Evolutionary conservation across 2,113 vertebrate species (phyloP).

Genomic region (Ptychochromis oligacanthus): DNA sequence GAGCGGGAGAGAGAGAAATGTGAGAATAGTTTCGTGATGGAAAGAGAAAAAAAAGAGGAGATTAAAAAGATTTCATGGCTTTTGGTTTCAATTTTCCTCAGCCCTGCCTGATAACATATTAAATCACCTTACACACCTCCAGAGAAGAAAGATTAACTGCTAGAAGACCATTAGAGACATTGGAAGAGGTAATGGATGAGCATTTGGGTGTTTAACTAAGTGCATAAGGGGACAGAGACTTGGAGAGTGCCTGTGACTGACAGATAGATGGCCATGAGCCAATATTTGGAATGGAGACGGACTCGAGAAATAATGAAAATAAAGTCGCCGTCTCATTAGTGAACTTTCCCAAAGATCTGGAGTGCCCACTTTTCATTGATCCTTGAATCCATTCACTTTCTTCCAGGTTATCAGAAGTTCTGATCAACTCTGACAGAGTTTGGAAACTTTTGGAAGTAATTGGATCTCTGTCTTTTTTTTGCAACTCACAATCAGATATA

Average conservation of each 20-base stretch:
- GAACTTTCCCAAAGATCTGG: background rate
- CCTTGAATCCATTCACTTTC: background rate
- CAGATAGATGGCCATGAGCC: slow-evolving; percentile 7
- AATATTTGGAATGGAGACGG: slow-evolving; percentile 6
- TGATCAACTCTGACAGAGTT: background rate
- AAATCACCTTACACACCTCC: slow-evolving; percentile 22
- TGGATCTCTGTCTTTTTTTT: background rate
- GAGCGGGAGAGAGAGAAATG: too few species aligned
- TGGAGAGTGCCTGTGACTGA: background rate
- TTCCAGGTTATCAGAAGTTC: slow-evolving; percentile 12
- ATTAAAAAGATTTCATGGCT: slow-evolving; percentile 33
- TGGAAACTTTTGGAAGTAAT: slow-evolving; percentile 25
- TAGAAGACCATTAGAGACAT: slow-evolving; percentile 22
- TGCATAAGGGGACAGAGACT: background rate
- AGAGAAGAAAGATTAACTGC: slow-evolving; percentile 33
- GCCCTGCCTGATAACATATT: slow-evolving; percentile 8
- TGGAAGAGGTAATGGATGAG: slow-evolving; percentile 27
- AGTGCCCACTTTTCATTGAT: background rate
- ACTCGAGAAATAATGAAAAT: slow-evolving; percentile 11
- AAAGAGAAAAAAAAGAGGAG: background rate
- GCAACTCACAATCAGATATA: background rate
- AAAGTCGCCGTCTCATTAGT: background rate
- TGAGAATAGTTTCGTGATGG: background rate
- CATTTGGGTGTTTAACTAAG: slow-evolving; percentile 1
- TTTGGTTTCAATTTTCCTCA: slow-evolving; percentile 28